Conservation (phyloP, 2,888 invertebrate genomes). For the Andrena bucephala region DNA sequence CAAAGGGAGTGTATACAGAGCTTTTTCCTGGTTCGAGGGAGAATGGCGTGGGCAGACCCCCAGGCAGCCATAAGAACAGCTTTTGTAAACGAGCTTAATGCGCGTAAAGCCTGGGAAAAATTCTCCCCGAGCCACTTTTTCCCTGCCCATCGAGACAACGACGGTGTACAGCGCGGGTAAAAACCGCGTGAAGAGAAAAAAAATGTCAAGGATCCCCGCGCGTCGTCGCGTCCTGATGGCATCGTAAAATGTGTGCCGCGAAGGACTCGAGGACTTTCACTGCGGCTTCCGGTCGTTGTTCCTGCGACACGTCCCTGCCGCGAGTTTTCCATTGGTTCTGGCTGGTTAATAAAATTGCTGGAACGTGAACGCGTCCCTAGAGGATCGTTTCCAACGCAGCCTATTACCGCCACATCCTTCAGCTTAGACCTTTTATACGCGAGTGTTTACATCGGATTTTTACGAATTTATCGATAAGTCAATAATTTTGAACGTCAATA, state of each 20-base stretch:
- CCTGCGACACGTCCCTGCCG: neutral
- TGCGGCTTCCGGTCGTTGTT: constrained; percentile 36
- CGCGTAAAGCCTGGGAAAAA: constrained; percentile 35
- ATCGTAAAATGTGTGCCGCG: constrained; percentile 43
- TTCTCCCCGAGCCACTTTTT: constrained; percentile 17
- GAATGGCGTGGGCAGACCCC: neutral
- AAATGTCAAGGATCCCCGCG: constrained; percentile 17
- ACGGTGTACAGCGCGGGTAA: constrained; percentile 11
- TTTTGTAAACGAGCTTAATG: constrained; percentile 38
- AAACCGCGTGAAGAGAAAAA: constrained; percentile 24
- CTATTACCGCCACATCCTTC: neutral
- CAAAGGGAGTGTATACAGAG: constrained; percentile 12
- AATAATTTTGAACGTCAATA: neutral
- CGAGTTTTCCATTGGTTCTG: constrained; percentile 28
- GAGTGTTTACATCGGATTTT: neutral
- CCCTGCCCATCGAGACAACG: constrained; percentile 20
- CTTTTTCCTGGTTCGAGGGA: neutral
- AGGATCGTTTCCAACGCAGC: constrained; percentile 12
- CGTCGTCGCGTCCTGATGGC: constrained; percentile 22
- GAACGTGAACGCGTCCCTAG: constrained; percentile 10
- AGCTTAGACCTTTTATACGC: neutral
- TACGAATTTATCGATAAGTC: neutral
- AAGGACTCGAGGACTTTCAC: constrained; percentile 15
- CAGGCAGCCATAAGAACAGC: constrained; percentile 8
- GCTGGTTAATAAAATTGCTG: constrained; percentile 37